Evolutionary conservation across 2,888 invertebrate genomes (phyloP), one percentile per base, ranked within the genome.

Genomic region (Luperina testacea): DNA sequence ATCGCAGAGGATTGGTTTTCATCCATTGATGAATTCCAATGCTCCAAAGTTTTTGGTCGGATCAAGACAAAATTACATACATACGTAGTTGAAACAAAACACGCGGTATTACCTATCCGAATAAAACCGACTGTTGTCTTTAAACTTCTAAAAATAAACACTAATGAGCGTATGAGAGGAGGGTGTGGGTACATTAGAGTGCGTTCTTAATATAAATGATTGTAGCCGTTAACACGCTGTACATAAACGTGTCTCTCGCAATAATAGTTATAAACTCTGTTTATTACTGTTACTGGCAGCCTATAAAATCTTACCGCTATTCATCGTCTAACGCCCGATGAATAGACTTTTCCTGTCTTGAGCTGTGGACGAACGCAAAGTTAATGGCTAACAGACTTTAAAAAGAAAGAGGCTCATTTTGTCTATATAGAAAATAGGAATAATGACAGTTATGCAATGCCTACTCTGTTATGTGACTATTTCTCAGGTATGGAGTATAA

Each of bases 291-390:
- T 72, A 81, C 70, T 82, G 90, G 71, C 77, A 69, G 38, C 77
- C 71, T 67, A 81, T 73, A 71, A 73, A 78, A 73, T 97, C 38
- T 77, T 82, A 82, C 82, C 70, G 77, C 82, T 82, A 71, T 82
- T 77, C 61, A 82, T 38, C 48, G 45, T 48, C 59, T 82, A 38
- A 75, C 27, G 59, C n/a, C 13, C n/a, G 20, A 45, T 65, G 32
- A 45, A 68, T 80, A 81, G 61, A 57, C 45, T 53, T 51, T 53
- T 45, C 59, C 59, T 38, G 65, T 48, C 38, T 61, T 38, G 48
- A 82, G 59, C 32, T 81, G 15, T 7, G 15, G 53, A 71, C 27
- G 27, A 80, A 63, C n/a, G 15, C 9, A 67, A 59, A 65, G 59
- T 65, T 13, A 59, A 70, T 76, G 8, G 11, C 0, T 59, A 8